These are phyloP conservation scores for Amphipyra tragopoginis DNA, from an alignment of 2,888 invertebrate species.

Conservation along the genomic window DNA sequence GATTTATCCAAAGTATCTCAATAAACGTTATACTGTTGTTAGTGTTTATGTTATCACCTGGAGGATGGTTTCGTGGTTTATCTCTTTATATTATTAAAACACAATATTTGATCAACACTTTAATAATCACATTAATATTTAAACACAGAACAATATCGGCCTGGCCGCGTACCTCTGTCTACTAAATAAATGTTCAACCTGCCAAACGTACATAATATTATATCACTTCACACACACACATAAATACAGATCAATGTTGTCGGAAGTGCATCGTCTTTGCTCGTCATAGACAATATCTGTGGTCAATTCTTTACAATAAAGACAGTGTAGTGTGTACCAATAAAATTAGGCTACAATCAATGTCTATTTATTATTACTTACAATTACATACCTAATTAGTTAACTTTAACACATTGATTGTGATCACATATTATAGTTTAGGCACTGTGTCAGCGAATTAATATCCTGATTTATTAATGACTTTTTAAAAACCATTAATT, in stretches of 20 bases:
- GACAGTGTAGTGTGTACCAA: conserved; percentile 1
- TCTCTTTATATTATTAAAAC: conserved; percentile 31
- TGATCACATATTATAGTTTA: conserved; percentile 51
- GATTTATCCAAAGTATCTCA: conserved; percentile 13
- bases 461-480: background rate
- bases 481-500: no score
- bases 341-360: conserved; percentile 6
- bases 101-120: conserved; percentile 68
- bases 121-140: conserved; percentile 66
- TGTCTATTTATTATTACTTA: conserved; percentile 18
- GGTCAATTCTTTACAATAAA: no score
- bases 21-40: conserved; percentile 31
- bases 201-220: no score
- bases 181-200: background rate
- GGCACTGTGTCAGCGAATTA: conserved; percentile 50
- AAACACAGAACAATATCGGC: conserved; percentile 34
- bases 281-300: background rate
- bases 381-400: conserved; percentile 29
- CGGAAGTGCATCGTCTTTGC: background rate
- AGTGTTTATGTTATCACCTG: conserved; percentile 18
- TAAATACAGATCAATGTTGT: background rate
- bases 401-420: conserved; percentile 35
- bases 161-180: conserved; percentile 5
- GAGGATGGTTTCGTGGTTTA: background rate
- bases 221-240: background rate